Conservation (phyloP, 2,888 invertebrate genomes). For the Ischnus inquisitorius region DNA sequence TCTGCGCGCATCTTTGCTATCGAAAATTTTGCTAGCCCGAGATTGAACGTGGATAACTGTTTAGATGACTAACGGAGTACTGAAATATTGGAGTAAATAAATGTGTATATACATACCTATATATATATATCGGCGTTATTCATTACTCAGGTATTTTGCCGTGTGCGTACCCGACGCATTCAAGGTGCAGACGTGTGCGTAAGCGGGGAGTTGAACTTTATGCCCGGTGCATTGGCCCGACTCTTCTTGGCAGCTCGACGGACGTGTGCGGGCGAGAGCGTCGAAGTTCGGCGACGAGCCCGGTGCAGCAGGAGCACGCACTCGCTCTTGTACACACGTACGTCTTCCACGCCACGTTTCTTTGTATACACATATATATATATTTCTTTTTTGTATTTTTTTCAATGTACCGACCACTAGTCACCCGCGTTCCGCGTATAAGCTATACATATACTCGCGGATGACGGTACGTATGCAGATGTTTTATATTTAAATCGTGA, state of each 20-base stretch:
- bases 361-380: background rate
- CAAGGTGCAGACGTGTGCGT: constrained; percentile 42
- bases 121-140: constrained; percentile 2
- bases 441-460: background rate
- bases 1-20: too few relatives aligned
- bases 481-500: constrained; percentile 9
- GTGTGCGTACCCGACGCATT: constrained; percentile 19
- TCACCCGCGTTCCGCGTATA: constrained; percentile 7
- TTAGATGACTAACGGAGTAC: too few relatives aligned
- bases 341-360: background rate
- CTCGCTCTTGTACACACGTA: constrained; percentile 44
- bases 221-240: constrained; percentile 62
- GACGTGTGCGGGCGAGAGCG: constrained; percentile 41
- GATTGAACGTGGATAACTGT: too few relatives aligned
- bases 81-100: too few relatives aligned
- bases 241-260: constrained; percentile 55
- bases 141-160: constrained; percentile 30
- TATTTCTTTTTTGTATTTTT: background rate
- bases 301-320: constrained; percentile 32
- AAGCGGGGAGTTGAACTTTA: constrained; percentile 63
- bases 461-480: constrained; percentile 21
- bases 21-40: too few relatives aligned
- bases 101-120: background rate
- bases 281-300: constrained; percentile 7
- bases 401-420: background rate